A percentile compares a stretch with the other conserved stretches of the same genome.
Evolutionary conservation across 2,797 vertebrate species (phyloP).

Genomic region (Xerus rutilus): DNA sequence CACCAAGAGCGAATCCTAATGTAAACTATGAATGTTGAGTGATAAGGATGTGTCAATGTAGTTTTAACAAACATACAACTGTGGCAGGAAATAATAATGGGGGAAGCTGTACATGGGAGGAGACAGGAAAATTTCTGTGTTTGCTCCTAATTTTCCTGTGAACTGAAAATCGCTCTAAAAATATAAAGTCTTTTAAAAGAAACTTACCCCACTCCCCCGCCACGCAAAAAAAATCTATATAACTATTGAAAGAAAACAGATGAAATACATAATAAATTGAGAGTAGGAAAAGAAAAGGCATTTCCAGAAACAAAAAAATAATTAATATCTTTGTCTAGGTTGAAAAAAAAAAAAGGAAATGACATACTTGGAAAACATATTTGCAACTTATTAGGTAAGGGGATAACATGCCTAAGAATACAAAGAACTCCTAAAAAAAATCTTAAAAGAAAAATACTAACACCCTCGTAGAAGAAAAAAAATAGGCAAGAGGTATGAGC

Average conservation of each 20-base stretch:
- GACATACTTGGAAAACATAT: neutral
- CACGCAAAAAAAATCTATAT: neutral
- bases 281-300: neutral
- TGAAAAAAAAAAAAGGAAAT: constrained; percentile 40
- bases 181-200: neutral
- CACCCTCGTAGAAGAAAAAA: neutral
- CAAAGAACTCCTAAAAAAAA: constrained; percentile 17
- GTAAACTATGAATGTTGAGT: neutral
- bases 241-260: constrained; percentile 34
- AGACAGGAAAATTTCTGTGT: neutral
- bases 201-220: neutral
- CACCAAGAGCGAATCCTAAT: neutral
- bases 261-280: constrained; percentile 5
- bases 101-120: neutral
- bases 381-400: constrained; percentile 4
- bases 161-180: neutral
- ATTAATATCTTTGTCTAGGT: neutral
- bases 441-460: neutral
- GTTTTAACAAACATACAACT: neutral
- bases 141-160: neutral
- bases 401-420: neutral
- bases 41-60: neutral
- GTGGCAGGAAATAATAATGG: neutral
- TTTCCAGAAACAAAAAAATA: constrained; percentile 3
- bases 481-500: neutral